These are phyloP conservation scores for Lypha dubia DNA, from an alignment of 2,888 invertebrate genomes.

Conservation along the genomic window DNA sequence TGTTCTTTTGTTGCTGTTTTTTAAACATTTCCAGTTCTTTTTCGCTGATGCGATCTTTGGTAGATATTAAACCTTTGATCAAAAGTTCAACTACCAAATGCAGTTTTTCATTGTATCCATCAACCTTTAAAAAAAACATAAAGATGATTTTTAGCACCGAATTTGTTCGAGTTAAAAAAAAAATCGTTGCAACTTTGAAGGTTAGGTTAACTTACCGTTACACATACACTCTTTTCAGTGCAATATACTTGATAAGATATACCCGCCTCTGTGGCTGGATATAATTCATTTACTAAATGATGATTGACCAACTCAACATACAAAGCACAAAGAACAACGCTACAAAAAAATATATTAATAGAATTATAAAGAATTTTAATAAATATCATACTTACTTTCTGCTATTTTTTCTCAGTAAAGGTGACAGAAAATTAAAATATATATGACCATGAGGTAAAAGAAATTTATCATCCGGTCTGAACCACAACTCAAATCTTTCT, in stretches of 20 bases:
- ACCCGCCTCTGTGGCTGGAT: constrained; percentile 84
- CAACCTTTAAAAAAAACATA: constrained; percentile 73
- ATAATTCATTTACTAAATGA: constrained; percentile 82
- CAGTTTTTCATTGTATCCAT: constrained; percentile 82
- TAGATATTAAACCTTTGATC: constrained; percentile 86
- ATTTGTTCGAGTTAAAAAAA: too few species aligned
- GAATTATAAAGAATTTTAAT: not conserved
- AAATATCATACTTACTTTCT: constrained; percentile 86
- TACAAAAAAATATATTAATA: constrained; percentile 74
- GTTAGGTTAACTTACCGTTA: constrained; percentile 76
- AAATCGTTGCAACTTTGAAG: too few species aligned
- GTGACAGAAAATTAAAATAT: constrained; percentile 89
- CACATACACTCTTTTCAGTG: constrained; percentile 86
- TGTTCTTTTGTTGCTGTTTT: constrained; percentile 85
- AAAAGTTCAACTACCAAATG: constrained; percentile 89
- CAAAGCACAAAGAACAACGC: constrained; percentile 86
- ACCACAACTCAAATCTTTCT: constrained; percentile 89
- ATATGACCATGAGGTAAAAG: constrained; percentile 90
- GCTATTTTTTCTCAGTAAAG: constrained; percentile 86
- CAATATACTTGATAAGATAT: constrained; percentile 86
- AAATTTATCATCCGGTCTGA: constrained; percentile 92
- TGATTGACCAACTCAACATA: constrained; percentile 85
- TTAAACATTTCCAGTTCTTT: constrained; percentile 88
- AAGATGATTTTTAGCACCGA: not conserved
- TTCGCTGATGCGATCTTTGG: constrained; percentile 84